Percentiles rank a stretch among this genome's conserved stretches.
Evolutionary conservation across 2,888 invertebrate species (phyloP).

Genomic region (Eupithecia subumbrata): DNA sequence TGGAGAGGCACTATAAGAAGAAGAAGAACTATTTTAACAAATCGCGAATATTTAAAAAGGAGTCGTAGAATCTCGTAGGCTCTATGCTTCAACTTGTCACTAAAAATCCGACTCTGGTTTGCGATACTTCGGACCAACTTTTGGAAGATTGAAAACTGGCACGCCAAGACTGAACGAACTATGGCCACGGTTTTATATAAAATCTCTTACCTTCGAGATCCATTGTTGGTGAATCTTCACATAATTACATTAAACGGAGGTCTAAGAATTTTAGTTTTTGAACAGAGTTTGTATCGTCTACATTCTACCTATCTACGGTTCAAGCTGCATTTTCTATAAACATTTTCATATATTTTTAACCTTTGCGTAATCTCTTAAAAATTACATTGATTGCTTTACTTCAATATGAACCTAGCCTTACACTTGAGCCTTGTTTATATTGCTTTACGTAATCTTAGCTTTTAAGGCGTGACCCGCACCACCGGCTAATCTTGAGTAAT

Average conservation of each 20-base stretch:
- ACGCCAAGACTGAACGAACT: not conserved
- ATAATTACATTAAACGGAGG: not conserved
- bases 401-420: conserved; percentile 53
- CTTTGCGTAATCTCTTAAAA: not conserved
- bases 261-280: not conserved
- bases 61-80: not conserved
- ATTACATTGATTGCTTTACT: not conserved
- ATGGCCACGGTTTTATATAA: not conserved
- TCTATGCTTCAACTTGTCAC: not conserved
- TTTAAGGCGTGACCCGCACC: conserved; percentile 61
- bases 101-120: not conserved
- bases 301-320: not conserved
- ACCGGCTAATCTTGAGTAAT: conserved; percentile 43
- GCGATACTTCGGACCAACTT: not conserved
- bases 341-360: not conserved
- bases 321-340: not conserved
- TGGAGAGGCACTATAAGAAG: no score
- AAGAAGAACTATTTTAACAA: no score
- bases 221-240: not conserved
- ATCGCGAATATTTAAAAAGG: no score
- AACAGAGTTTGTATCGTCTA: not conserved
- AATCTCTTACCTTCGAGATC: not conserved
- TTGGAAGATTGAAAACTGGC: not conserved
- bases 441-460: conserved; percentile 75
- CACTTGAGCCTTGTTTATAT: conserved; percentile 70